Evolutionary conservation across 2,113 vertebrate species (phyloP), one percentile per base, ranked within the genome.

Genomic region (Eublepharis macularius): DNA sequence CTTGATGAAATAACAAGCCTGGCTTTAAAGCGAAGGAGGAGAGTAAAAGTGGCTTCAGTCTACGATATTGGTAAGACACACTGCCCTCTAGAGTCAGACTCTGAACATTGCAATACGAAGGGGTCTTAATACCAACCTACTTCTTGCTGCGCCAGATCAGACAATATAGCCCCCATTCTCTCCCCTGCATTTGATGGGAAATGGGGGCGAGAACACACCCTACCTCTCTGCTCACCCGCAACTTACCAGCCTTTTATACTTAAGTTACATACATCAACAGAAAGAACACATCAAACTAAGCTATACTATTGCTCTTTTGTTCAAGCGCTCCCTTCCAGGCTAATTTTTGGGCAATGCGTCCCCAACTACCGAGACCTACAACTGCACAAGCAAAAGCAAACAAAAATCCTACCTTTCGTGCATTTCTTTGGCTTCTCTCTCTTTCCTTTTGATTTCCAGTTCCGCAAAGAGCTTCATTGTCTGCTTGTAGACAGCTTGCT

Each of bases 391-490:
- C 4, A 36, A 82, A 11, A 86, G 16, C 70, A 9, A 84, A 34
- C 43, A 65, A 81, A 86, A 12, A 51, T 90, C 54, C 65, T 97
- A 99, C 99, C 98, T 98, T 97, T 99, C 98, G 32, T 99, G 99
- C 99, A 99, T 99, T 24, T 99, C 98, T 95, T 99, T 99, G 24
- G 99, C 97, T 96, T 99, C 98, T 94, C 98, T 97, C 95, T 99
- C 98, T 97, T 99, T 99, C 94, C 98, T 98, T 94, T 99, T 99
- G 90, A 99, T 99, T 96, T 99, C 98, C 89, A 99, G 97, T 92
- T 99, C 99, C 81, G 99, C 98, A 86, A 99, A 99, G 73, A 99
- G 96, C 94, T 99, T 99, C 99, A 99, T 99, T 1, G 99, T 99
- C 96, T 99, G 99, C 92, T 99, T 99, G 93, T 99, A 99, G 1